Evolutionary conservation across 2,888 invertebrate genomes (phyloP), one percentile per base, ranked within the genome.

Genomic region (Xylocampa areola): DNA sequence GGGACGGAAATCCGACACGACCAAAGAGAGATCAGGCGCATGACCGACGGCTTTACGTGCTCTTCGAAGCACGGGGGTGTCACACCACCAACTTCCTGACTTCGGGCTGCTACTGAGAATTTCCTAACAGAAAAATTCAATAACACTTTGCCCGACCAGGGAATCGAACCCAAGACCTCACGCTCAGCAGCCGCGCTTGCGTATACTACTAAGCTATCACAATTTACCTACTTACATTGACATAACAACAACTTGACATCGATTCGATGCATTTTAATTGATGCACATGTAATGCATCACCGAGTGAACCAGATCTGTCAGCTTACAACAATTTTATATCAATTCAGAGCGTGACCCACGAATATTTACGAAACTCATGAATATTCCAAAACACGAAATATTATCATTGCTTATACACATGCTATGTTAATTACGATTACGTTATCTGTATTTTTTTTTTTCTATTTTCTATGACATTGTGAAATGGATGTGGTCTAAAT

Each of bases 291-390:
- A 30, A 61, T 67, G 45, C 45, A 50, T 68, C 69, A 55, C n/a
- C 36, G 16, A 7, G 11, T 52, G 49, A 2, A 41, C 47, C 47
- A 70, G 47, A 61, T 44, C 52, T 65, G 61, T 52, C 61, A 60
- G 19, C 37, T 48, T 58, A n/a, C 19, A 16, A 40, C 39, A 36
- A 45, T 66, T 16, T 51, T 60, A 39, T 35, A 48, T 57, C 52
- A 70, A 57, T 70, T 40, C 13, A 14, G 36, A 39, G 35, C 65
- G 19, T 39, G 51, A 68, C 23, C 41, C 50, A 50, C 36, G 45
- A 19, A 30, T 54, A 27, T 63, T 68, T 63, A 54, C 41, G 60
- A 59, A 59, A 61, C 52, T 21, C 35, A 61, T 70, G 39, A 48
- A 69, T 57, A 66, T 66, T 66, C 67, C 61, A n/a, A 53, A 37